Evolutionary conservation across 2,113 vertebrate species (phyloP), one percentile per base, ranked within the genome.

Genomic region (Nerophis lumbriciformis): DNA sequence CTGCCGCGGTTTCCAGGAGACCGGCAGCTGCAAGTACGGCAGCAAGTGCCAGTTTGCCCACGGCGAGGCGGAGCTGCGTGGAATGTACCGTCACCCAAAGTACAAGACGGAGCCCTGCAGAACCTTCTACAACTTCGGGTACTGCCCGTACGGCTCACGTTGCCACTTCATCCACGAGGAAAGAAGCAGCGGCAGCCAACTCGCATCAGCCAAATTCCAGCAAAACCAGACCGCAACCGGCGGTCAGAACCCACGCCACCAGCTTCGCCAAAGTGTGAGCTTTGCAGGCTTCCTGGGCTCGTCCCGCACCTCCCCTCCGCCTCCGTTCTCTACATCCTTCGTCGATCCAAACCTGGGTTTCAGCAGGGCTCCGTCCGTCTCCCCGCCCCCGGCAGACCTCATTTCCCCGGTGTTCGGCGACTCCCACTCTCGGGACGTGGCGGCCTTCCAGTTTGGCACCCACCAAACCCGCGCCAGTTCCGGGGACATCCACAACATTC

Each of bases 91-190:
- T 48, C 94, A 96, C 75, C 94, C 94, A 45, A 96, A 96, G 64
- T 96, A 96, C 88, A 96, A 96, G 81, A 96, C 94, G 0, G 93
- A 95, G 85, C 88, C 90, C 50, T 96, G 94, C 82, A 93, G 92
- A 88, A 96, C 94, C 73, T 95, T 94, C 88, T 94, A 94, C 85
- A 90, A 91, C 86, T 93, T 93, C 56, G 94, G 94, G 67, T 90
- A 92, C 75, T 96, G 94, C 62, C 94, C 94, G 1, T 96, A 96
- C 0, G 94, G 94, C 19, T 83, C 91, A 0, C 91, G 94, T 35
- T 96, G 94, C 80, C 94, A 96, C 83, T 96, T 96, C 81, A 92
- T 96, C 82, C 94, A 96, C 63, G 93, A 94, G 67, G 87, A 89
- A 47, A 87, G 85, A 56, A 61, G 69, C 36, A 73, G 57, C 3